Evolutionary conservation across 2,797 vertebrate species (phyloP), one percentile per base, ranked within the genome.

Genomic region (Malacoctenus gilli): DNA sequence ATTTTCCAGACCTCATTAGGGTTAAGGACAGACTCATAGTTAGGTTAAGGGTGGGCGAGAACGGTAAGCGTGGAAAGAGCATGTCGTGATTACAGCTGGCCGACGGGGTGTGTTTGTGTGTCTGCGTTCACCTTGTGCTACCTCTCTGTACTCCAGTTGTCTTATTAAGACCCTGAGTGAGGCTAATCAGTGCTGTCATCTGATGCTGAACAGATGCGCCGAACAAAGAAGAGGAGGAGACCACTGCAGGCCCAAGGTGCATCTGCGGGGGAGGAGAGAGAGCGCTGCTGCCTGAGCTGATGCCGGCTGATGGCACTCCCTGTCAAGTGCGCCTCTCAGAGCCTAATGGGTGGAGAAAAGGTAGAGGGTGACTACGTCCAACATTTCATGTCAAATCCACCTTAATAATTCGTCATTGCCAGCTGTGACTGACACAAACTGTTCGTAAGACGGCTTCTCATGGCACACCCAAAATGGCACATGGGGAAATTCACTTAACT

Each of bases 81-180:
- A 66, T 69, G 75, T 47, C 60, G 72, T 79, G 70, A 83, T 82
- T 83, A 84, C 53, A 50, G 44, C 48, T 50, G 48, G 60, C 44
- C 64, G 68, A 77, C 68, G 67, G 19, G 37, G 66, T 76, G 72
- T 80, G 75, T 79, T 71, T 77, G 78, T 77, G 73, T 72, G 79
- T 66, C 60, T 73, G 63, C 20, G 61, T 77, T 77, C 37, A 72
- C 67, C 75, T 77, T 72, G 81, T 68, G 69, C 61, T 18, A 65
- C 62, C 68, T 72, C 63, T 73, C 81, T 76, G 68, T 76, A 67
- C 74, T 79, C 67, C 30, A 23, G 71, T 84, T 86, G 86, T 90
- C 89, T 89, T 90, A 90, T 90, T 91, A 92, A 86, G 85, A 87
- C 79, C 85, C 85, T 80, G 85, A 84, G 79, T 90, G 89, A 92